Percentiles rank a stretch among this genome's conserved stretches.
These are phyloP conservation scores for Ambastaia sidthimunki DNA, from an alignment of 2,797 vertebrate genomes.

Conservation along the genomic window DNA sequence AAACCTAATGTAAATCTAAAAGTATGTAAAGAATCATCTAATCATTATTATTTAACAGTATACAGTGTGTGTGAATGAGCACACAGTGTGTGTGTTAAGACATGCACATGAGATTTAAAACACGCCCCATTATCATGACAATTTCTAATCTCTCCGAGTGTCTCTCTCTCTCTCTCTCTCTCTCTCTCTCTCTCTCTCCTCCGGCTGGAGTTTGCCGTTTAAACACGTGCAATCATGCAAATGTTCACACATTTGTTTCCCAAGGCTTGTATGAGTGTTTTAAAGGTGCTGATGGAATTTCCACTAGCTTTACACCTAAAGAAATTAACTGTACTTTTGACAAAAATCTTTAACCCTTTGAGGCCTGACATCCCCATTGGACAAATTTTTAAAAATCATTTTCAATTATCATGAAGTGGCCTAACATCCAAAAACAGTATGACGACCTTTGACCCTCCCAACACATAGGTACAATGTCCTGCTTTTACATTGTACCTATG, in stretches of 20 bases:
- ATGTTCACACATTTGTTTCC: background rate
- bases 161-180: background rate
- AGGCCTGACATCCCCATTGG: background rate
- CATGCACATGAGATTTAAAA: constrained; percentile 33
- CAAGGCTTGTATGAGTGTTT: background rate
- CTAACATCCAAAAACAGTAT: too few species aligned
- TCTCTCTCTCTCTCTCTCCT: background rate
- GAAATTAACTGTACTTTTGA: background rate
- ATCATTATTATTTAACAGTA: background rate
- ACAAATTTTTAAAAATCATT: background rate
- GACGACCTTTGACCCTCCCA: too few species aligned
- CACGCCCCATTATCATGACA: constrained; percentile 3
- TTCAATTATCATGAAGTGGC: too few species aligned
- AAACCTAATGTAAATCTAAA: constrained; percentile 2
- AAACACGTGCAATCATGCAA: background rate
- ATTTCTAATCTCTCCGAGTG: background rate
- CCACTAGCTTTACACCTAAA: background rate
- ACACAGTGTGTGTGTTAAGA: constrained; percentile 14
- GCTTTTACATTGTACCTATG: too few species aligned
- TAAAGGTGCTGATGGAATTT: background rate
- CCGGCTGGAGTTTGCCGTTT: background rate
- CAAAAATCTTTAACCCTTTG: background rate
- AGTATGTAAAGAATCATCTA: background rate
- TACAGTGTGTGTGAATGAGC: background rate
- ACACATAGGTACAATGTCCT: too few species aligned